phyloP scores from a whole-genome alignment of 2,113 vertebrate species.

The Carassius auratus region DNA sequence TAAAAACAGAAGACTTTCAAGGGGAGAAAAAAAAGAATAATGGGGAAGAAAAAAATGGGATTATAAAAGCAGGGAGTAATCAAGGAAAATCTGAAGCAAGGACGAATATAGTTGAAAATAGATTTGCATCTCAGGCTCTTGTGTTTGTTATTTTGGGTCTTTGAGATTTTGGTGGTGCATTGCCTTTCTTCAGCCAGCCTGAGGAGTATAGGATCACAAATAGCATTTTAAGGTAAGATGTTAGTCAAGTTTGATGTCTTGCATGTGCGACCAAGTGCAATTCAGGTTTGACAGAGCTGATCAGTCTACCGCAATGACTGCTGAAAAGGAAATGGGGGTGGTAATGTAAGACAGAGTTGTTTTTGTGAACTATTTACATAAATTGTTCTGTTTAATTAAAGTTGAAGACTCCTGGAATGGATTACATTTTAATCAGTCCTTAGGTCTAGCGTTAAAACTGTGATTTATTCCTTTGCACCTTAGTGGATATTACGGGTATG shows the following conservation, averaged over 20 bases:
- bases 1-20: conserved; percentile 20
- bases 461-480: background rate
- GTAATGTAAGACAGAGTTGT: conserved; percentile 7
- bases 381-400: background rate
- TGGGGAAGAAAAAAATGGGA: conserved; percentile 8
- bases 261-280: conserved; percentile 16
- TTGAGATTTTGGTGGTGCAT: conserved; percentile 36
- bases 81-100: conserved; percentile 51
- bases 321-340: background rate
- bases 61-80: conserved; percentile 28
- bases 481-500: background rate
- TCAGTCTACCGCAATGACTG: background rate
- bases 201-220: conserved; percentile 70
- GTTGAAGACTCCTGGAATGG: background rate
- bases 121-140: conserved; percentile 25
- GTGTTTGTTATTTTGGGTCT: background rate
- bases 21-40: background rate
- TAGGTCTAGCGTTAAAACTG: background rate
- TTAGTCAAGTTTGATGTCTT: conserved; percentile 5
- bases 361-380: background rate
- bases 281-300: conserved; percentile 26
- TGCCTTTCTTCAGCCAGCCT: conserved; percentile 57
- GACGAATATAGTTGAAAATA: conserved; percentile 56
- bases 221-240: conserved; percentile 73
- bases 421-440: conserved; percentile 4